Evolutionary conservation across 1,140 invertebrate species (phyloP).

Genomic region (Magallana ariakensis): DNA sequence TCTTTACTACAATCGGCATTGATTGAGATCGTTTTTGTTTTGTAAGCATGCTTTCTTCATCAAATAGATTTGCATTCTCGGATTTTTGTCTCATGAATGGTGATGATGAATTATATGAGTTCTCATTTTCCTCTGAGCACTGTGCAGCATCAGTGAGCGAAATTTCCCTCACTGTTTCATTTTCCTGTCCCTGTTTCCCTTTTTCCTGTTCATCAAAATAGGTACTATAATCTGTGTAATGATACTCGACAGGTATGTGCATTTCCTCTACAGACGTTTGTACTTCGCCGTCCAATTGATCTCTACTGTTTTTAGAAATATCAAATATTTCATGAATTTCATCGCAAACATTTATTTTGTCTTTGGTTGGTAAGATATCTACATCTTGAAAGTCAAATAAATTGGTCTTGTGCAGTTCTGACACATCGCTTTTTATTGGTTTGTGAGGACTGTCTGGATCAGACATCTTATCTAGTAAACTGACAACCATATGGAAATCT

Average conservation of each 20-base stretch:
- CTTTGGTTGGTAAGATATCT: background rate
- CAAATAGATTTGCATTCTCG: background rate
- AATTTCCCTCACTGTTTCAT: background rate
- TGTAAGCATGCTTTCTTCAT: background rate
- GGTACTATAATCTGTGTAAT: background rate
- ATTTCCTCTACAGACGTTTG: constrained; percentile 12
- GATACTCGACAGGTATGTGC: background rate
- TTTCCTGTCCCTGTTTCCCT: background rate
- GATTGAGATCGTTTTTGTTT: background rate
- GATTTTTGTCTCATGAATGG: background rate
- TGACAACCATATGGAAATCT: constrained; percentile 1
- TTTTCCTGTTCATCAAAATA: constrained; percentile 12
- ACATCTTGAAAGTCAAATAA: background rate
- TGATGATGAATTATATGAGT: constrained; percentile 12
- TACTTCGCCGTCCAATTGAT: constrained; percentile 21
- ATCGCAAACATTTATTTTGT: background rate
- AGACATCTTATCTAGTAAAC: constrained; percentile 3
- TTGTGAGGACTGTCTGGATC: constrained; percentile 8
- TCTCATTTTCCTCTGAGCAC: constrained; percentile 17
- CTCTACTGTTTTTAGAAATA: background rate
- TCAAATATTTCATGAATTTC: background rate
- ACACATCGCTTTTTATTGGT: background rate
- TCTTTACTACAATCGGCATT: background rate
- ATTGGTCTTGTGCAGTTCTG: constrained; percentile 18
- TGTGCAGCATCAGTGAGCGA: background rate